These are phyloP conservation scores for Lepus oiostolus DNA, from an alignment of 2,797 vertebrate species.

Conservation along the genomic window DNA sequence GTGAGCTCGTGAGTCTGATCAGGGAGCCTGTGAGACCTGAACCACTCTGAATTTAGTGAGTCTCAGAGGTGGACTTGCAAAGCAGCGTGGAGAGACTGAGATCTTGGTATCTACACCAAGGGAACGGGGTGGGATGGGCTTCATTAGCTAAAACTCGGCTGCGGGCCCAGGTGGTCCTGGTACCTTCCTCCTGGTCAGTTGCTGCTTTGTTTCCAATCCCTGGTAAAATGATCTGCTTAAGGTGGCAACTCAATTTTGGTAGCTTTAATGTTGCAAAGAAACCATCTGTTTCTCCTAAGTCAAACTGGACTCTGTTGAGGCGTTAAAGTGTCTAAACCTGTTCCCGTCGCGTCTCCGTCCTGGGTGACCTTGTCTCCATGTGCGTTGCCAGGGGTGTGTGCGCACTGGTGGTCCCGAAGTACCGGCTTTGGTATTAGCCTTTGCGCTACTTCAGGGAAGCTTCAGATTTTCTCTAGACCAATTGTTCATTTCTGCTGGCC, in stretches of 20 bases:
- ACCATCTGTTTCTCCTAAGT: neutral
- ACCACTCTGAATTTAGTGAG: too few relatives aligned
- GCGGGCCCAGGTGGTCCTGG: neutral
- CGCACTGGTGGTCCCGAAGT: neutral
- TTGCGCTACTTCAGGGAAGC: neutral
- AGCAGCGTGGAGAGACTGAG: too few relatives aligned
- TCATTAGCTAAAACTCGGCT: neutral
- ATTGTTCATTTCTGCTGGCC: slow-evolving; percentile 17
- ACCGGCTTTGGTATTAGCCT: neutral
- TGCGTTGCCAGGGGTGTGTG: neutral
- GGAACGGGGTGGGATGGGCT: too few relatives aligned
- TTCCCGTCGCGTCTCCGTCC: too few relatives aligned
- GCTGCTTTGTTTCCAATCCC: neutral
- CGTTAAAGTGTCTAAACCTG: too few relatives aligned
- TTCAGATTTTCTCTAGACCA: slow-evolving; percentile 14
- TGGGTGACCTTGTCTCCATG: too few relatives aligned
- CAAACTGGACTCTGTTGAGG: too few relatives aligned
- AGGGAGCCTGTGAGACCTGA: too few relatives aligned
- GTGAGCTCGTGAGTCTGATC: too few relatives aligned
- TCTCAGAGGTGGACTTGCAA: too few relatives aligned
- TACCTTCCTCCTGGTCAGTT: neutral
- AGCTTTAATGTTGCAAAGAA: slow-evolving; percentile 45
- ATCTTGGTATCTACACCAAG: too few relatives aligned
- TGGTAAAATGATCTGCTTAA: neutral
- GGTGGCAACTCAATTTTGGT: neutral